Evolutionary conservation across 2,888 invertebrate genomes (phyloP).

Genomic region (Druceiella hillmani): DNA sequence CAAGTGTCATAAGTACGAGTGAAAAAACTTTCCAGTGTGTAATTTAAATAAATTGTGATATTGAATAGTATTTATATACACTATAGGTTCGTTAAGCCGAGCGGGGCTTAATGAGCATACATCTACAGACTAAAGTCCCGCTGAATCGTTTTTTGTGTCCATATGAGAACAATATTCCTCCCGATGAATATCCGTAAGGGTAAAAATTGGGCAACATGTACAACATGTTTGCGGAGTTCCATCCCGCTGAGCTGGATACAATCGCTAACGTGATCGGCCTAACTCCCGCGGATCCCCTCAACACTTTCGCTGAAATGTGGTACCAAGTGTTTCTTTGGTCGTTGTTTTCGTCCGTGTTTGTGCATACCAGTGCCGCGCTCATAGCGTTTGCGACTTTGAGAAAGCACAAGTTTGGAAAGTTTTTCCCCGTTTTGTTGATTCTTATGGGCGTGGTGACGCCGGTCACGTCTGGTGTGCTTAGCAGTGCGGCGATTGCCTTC

Average conservation of each 20-base stretch:
- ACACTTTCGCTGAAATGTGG: slow-evolving; percentile 90
- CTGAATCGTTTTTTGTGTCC: too few species aligned
- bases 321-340: slow-evolving; percentile 96
- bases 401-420: slow-evolving; percentile 93
- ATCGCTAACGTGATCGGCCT: slow-evolving; percentile 64
- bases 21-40: too few species aligned
- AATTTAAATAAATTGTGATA: too few species aligned
- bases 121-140: too few species aligned
- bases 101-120: too few species aligned
- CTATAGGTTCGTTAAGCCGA: too few species aligned
- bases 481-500: slow-evolving; percentile 90
- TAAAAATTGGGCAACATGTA: slow-evolving; percentile 39
- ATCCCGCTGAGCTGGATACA: slow-evolving; percentile 59
- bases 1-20: too few species aligned
- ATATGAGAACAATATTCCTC: too few species aligned
- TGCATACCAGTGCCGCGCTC: slow-evolving; percentile 85
- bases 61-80: too few species aligned
- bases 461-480: slow-evolving; percentile 79
- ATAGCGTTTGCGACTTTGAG: slow-evolving; percentile 88
- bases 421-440: slow-evolving; percentile 82
- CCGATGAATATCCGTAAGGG: slow-evolving; percentile 1
- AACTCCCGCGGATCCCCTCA: slow-evolving; percentile 58
- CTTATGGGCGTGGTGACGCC: slow-evolving; percentile 88
- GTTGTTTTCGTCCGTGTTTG: slow-evolving; percentile 87
- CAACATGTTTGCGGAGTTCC: slow-evolving; percentile 54